Evolutionary conservation across 2,888 invertebrate species (phyloP), one percentile per base, ranked within the genome.

Genomic region (Tortricodes alternella): DNA sequence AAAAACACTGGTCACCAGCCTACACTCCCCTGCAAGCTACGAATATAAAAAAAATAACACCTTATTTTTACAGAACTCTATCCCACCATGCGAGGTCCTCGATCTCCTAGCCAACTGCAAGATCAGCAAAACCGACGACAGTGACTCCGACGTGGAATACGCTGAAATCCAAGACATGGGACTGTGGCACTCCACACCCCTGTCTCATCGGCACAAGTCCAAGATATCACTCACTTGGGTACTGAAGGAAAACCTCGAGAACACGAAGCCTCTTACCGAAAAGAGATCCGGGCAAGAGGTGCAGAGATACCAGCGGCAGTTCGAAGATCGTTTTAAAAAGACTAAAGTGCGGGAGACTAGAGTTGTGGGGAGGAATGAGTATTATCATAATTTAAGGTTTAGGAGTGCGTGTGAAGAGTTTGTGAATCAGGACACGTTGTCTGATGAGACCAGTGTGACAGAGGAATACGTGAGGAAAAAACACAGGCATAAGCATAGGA

Each of bases 151-250:
- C 60, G 80, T 71, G 6, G 87, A 87, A 62, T 86, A 89, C 85
- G 83, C 83, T 1, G 87, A 89, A 72, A 84, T 88, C 52, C 70
- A 68, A 74, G 86, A 89, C 27, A 91, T 91, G 91, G 91, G 91
- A 51, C 74, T 89, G 49, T 91, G 89, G 87, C 90, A 90, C 64
- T 89, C 91, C 6, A 86, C 89, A 37, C 87, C 91, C 18, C 67
- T 91, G 61, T 76, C 86, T 29, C 82, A 81, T 38, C 75, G 88
- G 18, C 89, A 89, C 67, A 89, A 89, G 65, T 90, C 95, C 62
- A 95, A 95, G 81, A 92, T 95, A 80, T 94, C 95, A 53, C 89
- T 95, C 53, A 94, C 95, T 49, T 95, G 95, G 95, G 94, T 95
- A 53, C 85, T 95, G 34, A 93, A 94, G 71, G 94, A 94, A 63